These are phyloP conservation scores for Cantharis lateralis DNA, from an alignment of 2,888 invertebrate species.

Conservation along the genomic window DNA sequence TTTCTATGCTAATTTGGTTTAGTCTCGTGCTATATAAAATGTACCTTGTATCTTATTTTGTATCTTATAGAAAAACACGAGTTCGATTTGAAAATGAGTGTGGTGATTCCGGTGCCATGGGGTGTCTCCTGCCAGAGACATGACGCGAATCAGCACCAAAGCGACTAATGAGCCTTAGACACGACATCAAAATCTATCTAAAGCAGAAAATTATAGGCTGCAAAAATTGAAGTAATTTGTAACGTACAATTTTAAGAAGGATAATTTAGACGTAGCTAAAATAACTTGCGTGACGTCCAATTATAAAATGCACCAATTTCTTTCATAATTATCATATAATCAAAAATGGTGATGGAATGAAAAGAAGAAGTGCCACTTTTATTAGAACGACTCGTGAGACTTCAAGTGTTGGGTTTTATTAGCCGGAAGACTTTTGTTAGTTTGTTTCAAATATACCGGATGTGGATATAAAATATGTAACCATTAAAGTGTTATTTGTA, in stretches of 20 bases:
- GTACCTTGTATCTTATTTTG: slow-evolving; percentile 38
- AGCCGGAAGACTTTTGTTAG: slow-evolving; percentile 3
- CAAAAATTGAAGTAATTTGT: slow-evolving; percentile 50
- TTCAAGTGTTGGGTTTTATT: slow-evolving; percentile 10
- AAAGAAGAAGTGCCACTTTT: not conserved
- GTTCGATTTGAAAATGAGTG: slow-evolving; percentile 53
- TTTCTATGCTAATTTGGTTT: not conserved
- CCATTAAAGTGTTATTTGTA: not conserved
- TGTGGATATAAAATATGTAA: not conserved
- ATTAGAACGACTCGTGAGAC: not conserved
- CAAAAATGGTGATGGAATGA: not conserved
- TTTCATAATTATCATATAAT: not conserved
- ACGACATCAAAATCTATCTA: slow-evolving; percentile 45
- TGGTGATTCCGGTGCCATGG: slow-evolving; percentile 55
- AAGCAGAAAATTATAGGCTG: slow-evolving; percentile 50
- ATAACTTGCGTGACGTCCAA: not conserved
- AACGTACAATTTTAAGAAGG: slow-evolving; percentile 38
- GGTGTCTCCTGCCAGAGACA: slow-evolving; percentile 52
- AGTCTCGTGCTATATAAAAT: slow-evolving; percentile 22
- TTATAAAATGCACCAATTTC: not conserved
- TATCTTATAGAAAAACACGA: slow-evolving; percentile 48
- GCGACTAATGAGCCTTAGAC: slow-evolving; percentile 48
- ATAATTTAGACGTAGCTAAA: slow-evolving; percentile 30
- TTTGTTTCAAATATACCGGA: not conserved
- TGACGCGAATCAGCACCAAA: slow-evolving; percentile 36